Evolutionary conservation across 2,113 vertebrate genomes (phyloP).

Genomic region (Callopanchax toddi): DNA sequence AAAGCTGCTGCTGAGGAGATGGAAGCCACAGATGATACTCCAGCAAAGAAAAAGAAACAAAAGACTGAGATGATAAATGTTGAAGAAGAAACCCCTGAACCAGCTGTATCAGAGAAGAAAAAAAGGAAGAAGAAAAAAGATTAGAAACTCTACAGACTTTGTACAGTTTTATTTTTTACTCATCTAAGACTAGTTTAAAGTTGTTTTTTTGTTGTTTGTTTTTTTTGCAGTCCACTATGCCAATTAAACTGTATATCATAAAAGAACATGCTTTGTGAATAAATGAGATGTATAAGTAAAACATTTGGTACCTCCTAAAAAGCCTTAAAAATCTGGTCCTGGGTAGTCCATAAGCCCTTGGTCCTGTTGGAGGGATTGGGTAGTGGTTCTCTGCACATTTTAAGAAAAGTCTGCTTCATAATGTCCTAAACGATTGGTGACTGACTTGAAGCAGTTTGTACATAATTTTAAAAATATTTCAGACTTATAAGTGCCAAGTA

Average conservation of each 20-base stretch:
- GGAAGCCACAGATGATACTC: constrained; percentile 26
- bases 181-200: not conserved
- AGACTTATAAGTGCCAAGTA: too few relatives aligned
- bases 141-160: constrained; percentile 31
- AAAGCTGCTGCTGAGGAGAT: constrained; percentile 59
- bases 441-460: too few relatives aligned
- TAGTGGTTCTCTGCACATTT: too few relatives aligned
- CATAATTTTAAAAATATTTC: too few relatives aligned
- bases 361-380: too few relatives aligned
- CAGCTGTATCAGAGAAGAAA: constrained; percentile 56
- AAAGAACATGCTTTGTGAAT: not conserved
- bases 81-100: constrained; percentile 42
- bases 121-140: constrained; percentile 74
- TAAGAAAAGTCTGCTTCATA: too few relatives aligned
- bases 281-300: too few relatives aligned
- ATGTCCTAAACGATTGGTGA: too few relatives aligned
- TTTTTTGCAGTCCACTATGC: not conserved
- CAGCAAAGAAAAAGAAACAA: constrained; percentile 79
- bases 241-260: constrained; percentile 3
- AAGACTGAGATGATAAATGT: constrained; percentile 43
- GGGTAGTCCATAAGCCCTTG: not conserved
- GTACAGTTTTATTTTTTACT: constrained; percentile 68
- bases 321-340: too few relatives aligned
- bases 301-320: too few relatives aligned
- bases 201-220: not conserved